Percentiles rank a stretch among this genome's conserved stretches.
These are phyloP conservation scores for Cryptotermes secundus DNA, from an alignment of 1,140 invertebrate genomes.

Conservation along the genomic window DNA sequence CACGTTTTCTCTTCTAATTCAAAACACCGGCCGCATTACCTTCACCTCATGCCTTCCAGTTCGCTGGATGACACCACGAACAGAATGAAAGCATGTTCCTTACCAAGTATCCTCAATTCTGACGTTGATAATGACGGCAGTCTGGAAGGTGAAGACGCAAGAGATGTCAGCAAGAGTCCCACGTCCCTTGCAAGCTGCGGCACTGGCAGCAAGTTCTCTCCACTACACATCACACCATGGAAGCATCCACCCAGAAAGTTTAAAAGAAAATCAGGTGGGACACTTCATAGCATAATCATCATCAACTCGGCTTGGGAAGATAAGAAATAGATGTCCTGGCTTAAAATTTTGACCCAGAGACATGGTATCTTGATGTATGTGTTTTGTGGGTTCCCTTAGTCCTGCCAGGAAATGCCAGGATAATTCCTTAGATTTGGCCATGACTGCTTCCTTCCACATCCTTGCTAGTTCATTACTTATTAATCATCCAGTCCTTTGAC, in stretches of 20 bases:
- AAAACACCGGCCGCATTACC: background rate
- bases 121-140: constrained; percentile 55
- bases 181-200: constrained; percentile 57
- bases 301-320: too few species aligned
- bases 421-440: too few species aligned
- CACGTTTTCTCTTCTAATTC: background rate
- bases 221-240: background rate
- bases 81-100: constrained; percentile 38
- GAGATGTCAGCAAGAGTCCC: constrained; percentile 55
- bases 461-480: too few species aligned
- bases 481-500: too few species aligned
- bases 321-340: too few species aligned
- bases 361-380: too few species aligned
- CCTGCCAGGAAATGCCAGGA: too few species aligned
- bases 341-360: too few species aligned
- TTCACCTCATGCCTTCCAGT: background rate
- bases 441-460: too few species aligned
- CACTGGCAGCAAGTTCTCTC: constrained; percentile 46
- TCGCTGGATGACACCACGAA: background rate
- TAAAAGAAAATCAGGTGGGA: constrained; percentile 21
- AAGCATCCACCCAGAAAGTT: background rate
- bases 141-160: background rate
- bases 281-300: background rate
- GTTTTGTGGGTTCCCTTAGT: too few species aligned
- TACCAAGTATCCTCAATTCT: constrained; percentile 69